Conservation (phyloP, 2,797 vertebrate genomes). For the Acestrorhynchus altus region DNA sequence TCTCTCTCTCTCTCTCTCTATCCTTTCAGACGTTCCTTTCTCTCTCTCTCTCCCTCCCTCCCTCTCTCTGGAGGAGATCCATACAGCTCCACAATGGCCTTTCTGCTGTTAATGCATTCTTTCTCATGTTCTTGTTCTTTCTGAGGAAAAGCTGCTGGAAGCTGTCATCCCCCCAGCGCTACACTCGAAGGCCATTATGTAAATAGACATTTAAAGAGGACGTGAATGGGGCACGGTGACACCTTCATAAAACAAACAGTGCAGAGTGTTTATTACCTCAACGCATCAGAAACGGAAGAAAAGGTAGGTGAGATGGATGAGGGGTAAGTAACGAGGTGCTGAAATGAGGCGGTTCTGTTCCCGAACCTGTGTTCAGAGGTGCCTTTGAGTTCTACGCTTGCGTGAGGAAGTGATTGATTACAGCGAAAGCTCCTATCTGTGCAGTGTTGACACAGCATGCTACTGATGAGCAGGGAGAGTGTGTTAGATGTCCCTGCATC, state of each 20-base stretch:
- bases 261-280: background rate
- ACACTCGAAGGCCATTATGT: constrained; percentile 4
- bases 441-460: constrained; percentile 26
- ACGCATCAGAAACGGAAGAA: background rate
- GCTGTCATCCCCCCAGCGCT: background rate
- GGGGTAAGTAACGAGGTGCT: constrained; percentile 47
- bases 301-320: constrained; percentile 5
- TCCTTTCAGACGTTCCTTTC: background rate
- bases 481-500: constrained; percentile 42
- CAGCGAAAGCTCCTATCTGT: constrained; percentile 43
- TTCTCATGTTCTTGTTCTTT: constrained; percentile 4
- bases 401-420: constrained; percentile 46
- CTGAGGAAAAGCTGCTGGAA: background rate
- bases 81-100: background rate
- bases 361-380: constrained; percentile 33
- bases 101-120: constrained; percentile 12
- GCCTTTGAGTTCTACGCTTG: constrained; percentile 28
- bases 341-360: constrained; percentile 45
- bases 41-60: background rate
- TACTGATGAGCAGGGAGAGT: constrained; percentile 47
- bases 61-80: background rate
- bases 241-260: constrained; percentile 15
- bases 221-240: background rate
- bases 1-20: background rate
- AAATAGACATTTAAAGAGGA: constrained; percentile 22